phyloP scores from a whole-genome alignment of 2,888 invertebrate species.

The Anaspis maculata region DNA sequence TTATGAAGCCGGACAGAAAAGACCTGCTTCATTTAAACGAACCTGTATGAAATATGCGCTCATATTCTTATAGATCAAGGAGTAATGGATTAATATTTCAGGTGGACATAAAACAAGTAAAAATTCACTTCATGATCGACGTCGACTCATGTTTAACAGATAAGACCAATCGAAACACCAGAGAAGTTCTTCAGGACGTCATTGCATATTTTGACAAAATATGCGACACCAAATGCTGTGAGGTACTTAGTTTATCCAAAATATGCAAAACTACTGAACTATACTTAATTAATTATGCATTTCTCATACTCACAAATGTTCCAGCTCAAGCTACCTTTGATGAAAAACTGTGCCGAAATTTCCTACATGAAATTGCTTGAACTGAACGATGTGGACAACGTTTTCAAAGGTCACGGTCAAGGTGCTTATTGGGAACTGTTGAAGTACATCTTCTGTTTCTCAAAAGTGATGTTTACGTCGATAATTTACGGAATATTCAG shows the following conservation, averaged over 20 bases:
- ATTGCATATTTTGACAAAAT: conserved; percentile 19
- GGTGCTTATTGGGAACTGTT: conserved; percentile 57
- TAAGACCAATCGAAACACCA: conserved; percentile 17
- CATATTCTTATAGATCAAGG: too few species aligned
- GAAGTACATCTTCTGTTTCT: conserved; percentile 54
- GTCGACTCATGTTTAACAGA: conserved; percentile 17
- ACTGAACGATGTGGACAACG: conserved; percentile 55
- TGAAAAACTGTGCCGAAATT: conserved; percentile 58
- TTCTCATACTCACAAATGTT: too few species aligned
- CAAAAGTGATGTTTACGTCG: conserved; percentile 58
- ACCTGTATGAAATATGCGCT: too few species aligned
- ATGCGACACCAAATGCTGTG: conserved; percentile 16
- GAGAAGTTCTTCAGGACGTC: conserved; percentile 18
- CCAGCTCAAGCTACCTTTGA: conserved; percentile 55
- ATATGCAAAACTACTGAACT: too few species aligned
- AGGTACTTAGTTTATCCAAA: too few species aligned
- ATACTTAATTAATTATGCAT: too few species aligned
- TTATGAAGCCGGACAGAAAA: conserved; percentile 49
- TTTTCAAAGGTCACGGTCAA: conserved; percentile 56
- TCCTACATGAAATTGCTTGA: conserved; percentile 49
- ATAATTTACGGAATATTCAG: conserved; percentile 47
- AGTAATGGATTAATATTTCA: conserved; percentile 35
- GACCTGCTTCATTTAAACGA: conserved; percentile 43
- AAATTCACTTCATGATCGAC: conserved; percentile 73
- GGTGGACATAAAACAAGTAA: conserved; percentile 56